phyloP scores from a whole-genome alignment of 1,140 invertebrate genomes.

The Neodiprion fabricii region DNA sequence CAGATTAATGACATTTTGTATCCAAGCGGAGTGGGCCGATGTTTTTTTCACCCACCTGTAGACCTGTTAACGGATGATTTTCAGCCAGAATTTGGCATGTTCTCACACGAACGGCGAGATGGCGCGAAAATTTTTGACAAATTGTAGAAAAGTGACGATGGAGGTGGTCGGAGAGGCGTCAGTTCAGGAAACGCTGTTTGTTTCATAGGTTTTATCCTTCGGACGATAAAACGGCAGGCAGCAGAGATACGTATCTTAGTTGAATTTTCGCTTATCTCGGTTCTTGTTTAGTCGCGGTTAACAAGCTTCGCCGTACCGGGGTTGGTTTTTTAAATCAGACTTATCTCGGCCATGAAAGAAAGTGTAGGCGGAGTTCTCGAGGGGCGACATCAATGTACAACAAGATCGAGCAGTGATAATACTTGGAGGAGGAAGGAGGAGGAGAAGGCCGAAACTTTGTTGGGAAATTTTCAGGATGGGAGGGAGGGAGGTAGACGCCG shows the following conservation, averaged over 20 bases:
- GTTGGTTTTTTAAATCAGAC: slow-evolving; percentile 2
- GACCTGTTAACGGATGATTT: not conserved
- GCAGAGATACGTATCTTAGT: not conserved
- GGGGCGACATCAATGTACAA: not conserved
- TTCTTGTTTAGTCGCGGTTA: not conserved
- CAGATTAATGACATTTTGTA: not conserved
- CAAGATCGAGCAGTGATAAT: not conserved
- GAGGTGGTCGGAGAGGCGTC: not conserved
- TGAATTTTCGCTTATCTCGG: not conserved
- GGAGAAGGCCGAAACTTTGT: not conserved
- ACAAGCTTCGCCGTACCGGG: not conserved
- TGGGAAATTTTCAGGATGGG: not conserved
- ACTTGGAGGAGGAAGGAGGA: not conserved
- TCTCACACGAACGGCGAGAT: not conserved
- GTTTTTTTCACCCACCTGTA: not conserved
- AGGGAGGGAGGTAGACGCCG: not conserved
- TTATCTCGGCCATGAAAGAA: not conserved
- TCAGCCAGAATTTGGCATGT: not conserved
- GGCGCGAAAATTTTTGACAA: not conserved
- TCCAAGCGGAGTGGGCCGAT: not conserved
- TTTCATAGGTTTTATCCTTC: not conserved
- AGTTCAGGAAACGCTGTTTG: not conserved
- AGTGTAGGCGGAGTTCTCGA: not conserved
- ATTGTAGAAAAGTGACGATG: not conserved
- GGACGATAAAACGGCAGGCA: not conserved